Percentiles rank a stretch among this genome's conserved stretches.
phyloP scores from a whole-genome alignment of 2,113 vertebrate species.

The Catharus bicknelli region DNA sequence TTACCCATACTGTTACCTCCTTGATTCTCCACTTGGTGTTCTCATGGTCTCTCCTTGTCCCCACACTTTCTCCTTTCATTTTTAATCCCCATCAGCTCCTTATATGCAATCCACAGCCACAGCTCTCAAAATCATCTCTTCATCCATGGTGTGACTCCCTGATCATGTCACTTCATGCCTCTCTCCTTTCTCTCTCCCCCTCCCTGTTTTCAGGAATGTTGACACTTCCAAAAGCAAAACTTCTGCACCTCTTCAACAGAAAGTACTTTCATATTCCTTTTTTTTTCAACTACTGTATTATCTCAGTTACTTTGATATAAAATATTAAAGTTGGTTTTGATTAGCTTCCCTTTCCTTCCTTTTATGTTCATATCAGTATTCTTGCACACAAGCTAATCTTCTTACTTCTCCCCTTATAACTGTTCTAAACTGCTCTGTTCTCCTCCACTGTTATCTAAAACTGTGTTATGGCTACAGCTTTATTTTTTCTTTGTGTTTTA shows the following conservation, averaged over 20 bases:
- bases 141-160: neutral
- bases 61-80: neutral
- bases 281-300: neutral
- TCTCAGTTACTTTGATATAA: conserved; percentile 1
- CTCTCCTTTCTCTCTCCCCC: neutral
- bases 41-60: neutral
- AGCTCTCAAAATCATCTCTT: neutral
- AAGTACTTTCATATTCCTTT: neutral
- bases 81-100: neutral
- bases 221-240: neutral
- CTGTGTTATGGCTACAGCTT: neutral
- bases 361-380: conserved; percentile 7
- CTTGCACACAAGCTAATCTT: conserved; percentile 31
- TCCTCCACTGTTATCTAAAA: neutral
- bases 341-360: conserved; percentile 6
- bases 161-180: neutral
- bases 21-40: neutral
- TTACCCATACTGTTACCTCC: neutral
- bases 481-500: neutral
- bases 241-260: neutral
- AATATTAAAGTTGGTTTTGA: conserved; percentile 34
- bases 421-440: conserved; percentile 3
- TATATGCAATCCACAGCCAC: neutral
- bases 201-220: neutral
- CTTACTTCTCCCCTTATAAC: conserved; percentile 10